Evolutionary conservation across 2,797 vertebrate genomes (phyloP), one percentile per base, ranked within the genome.

Genomic region (Rhinoraja longicauda): DNA sequence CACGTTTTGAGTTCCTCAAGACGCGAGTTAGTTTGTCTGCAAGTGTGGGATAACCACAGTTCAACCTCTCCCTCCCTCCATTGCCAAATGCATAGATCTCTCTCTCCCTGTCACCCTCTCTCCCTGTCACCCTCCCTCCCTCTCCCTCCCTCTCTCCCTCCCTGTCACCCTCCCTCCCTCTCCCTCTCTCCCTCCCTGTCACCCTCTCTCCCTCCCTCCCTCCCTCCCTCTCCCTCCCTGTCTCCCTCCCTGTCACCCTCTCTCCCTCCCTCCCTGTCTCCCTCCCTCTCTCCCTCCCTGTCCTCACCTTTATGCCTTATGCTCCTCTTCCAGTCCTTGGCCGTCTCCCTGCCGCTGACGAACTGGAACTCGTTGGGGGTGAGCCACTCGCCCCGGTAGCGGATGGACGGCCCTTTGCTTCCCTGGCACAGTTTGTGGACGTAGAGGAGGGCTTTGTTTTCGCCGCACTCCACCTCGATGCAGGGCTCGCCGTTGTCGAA

Each of bases 291-390:
- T 93, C 73, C 53, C 53, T 78, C 67, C 39, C 70, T 32, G 45
- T 57, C 94, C 96, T 96, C 97, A 99, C 98, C 98, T 98, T 98
- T 98, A 97, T 99, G 98, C 95, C 98, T 97, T 94, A 99, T 99
- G 97, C 98, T 99, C 95, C 98, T 96, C 94, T 99, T 99, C 98
- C 98, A 99, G 94, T 99, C 98, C 95, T 99, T 99, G 94, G 98
- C 98, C 12, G 98, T 99, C 96, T 99, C 98, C 59, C 98, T 96
- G 96, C 98, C 98, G 96, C 98, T 99, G 95, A 99, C 98, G 94
- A 99, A 99, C 97, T 99, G 98, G 96, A 99, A 99, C 97, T 99
- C 98, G 95, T 99, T 99, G 93, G 98, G 98, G 93, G 98, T 99
- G 94, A 99, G 98, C 98, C 98, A 99, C 96, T 99, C 98, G 93